phyloP scores from a whole-genome alignment of 2,797 vertebrate genomes.

The Notamacropus eugenii region DNA sequence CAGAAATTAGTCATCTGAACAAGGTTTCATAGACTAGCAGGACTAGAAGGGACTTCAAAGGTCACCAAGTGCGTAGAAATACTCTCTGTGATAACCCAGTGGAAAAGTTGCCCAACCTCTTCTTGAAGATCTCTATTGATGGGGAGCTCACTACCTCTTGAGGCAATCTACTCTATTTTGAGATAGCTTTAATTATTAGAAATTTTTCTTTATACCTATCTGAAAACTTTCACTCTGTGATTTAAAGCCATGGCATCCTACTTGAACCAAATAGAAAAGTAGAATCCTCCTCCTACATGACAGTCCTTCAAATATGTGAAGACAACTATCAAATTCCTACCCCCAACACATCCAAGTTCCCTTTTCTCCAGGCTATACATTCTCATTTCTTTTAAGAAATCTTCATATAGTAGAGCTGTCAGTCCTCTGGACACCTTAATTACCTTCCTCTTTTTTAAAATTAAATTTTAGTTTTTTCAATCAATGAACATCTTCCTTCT shows the following conservation, averaged over 20 bases:
- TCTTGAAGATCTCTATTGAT: neutral
- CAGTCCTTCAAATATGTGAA: neutral
- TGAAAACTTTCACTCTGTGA: neutral
- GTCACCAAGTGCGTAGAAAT: neutral
- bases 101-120: neutral
- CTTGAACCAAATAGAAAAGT: too few relatives aligned
- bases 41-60: neutral
- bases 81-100: neutral
- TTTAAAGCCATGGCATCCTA: neutral
- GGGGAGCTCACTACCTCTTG: neutral
- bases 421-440: neutral
- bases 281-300: neutral
- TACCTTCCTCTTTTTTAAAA: neutral
- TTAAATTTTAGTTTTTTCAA: neutral
- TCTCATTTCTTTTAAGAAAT: neutral
- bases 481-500: neutral
- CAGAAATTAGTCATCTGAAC: neutral
- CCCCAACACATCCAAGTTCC: neutral
- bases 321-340: neutral
- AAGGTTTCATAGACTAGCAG: neutral
- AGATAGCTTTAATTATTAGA: neutral
- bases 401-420: neutral
- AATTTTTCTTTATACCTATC: neutral
- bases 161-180: neutral
- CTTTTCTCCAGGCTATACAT: neutral